Conservation (phyloP, 2,888 invertebrate species). For the Mesochorus sp. region DNA sequence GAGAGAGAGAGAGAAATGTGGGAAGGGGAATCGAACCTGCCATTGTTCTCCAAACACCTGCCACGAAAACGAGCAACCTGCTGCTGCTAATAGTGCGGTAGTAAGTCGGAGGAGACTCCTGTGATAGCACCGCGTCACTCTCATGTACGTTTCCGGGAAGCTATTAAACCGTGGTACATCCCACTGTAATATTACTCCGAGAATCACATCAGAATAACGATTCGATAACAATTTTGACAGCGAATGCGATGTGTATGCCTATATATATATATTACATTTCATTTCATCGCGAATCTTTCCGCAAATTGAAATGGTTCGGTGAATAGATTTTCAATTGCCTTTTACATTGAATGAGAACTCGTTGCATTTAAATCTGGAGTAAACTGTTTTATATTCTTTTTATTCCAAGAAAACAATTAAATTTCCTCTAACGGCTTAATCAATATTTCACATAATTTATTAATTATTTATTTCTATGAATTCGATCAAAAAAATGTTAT, state of each 20-base stretch:
- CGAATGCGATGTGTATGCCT: neutral
- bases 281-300: neutral
- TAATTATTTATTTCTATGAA: too few species aligned
- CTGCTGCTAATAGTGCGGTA: slow-evolving; percentile 42
- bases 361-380: neutral
- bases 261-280: neutral
- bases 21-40: slow-evolving; percentile 34
- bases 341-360: neutral
- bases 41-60: slow-evolving; percentile 65
- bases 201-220: slow-evolving; percentile 30
- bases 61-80: slow-evolving; percentile 60
- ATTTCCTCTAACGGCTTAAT: neutral
- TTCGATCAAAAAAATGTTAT: too few species aligned
- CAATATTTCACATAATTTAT: neutral
- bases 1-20: slow-evolving; percentile 30
- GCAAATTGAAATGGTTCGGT: slow-evolving; percentile 22
- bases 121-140: slow-evolving; percentile 20
- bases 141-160: slow-evolving; percentile 62
- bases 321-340: slow-evolving; percentile 12
- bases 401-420: neutral
- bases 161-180: slow-evolving; percentile 49
- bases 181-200: slow-evolving; percentile 17
- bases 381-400: neutral
- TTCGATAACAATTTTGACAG: slow-evolving; percentile 44
- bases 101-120: slow-evolving; percentile 5